Evolutionary conservation across 2,888 invertebrate species (phyloP).

Genomic region (Ganaspis brasiliensis): DNA sequence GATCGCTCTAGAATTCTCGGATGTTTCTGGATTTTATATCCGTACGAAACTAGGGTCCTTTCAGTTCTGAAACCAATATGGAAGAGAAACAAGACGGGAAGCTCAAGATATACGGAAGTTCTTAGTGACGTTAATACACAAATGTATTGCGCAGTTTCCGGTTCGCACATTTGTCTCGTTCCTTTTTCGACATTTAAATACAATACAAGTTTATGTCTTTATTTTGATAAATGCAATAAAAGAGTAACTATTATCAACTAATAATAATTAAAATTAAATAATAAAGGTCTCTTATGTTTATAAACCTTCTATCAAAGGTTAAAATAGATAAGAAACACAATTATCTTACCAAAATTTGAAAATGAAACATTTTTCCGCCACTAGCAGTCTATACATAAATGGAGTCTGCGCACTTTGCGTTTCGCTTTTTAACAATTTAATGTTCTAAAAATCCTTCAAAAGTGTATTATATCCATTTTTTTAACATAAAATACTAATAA

Average conservation of each 20-base stretch:
- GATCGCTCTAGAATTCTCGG: constrained; percentile 71
- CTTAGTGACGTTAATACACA: background rate
- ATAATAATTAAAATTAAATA: too few relatives aligned
- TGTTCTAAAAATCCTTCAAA: too few relatives aligned
- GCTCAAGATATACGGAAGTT: background rate
- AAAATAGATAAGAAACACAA: background rate
- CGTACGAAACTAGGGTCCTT: constrained; percentile 55
- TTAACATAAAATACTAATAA: background rate
- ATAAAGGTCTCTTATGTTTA: too few relatives aligned
- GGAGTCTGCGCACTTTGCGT: background rate
- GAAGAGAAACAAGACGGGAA: constrained; percentile 64
- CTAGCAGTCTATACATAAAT: background rate
- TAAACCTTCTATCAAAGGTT: background rate
- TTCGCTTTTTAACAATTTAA: too few relatives aligned
- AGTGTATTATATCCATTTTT: too few relatives aligned
- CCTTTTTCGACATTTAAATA: background rate
- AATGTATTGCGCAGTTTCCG: background rate
- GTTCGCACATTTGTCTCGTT: background rate
- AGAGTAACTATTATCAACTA: too few relatives aligned
- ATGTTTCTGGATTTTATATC: constrained; percentile 68
- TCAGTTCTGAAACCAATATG: constrained; percentile 71
- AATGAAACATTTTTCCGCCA: constrained; percentile 54
- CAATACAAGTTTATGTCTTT: too few relatives aligned
- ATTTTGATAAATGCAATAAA: too few relatives aligned
- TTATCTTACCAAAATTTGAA: constrained; percentile 64